A percentile compares a stretch with the other conserved stretches of the same genome.
phyloP scores from a whole-genome alignment of 2,113 vertebrate genomes.

The Pachycephala philippinensis region DNA sequence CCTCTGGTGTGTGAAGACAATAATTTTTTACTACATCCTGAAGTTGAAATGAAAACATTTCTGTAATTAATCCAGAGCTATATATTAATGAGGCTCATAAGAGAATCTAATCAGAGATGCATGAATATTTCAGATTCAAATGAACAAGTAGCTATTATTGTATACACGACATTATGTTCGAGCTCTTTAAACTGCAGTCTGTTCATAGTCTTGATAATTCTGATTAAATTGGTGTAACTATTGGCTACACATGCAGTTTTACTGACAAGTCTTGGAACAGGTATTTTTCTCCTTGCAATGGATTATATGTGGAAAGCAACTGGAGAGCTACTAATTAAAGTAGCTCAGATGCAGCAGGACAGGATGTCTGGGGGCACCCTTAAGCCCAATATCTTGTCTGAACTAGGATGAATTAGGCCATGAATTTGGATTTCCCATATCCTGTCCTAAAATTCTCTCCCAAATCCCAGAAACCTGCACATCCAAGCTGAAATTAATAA shows the following conservation, averaged over 20 bases:
- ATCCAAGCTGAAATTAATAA: background rate
- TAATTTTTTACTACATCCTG: background rate
- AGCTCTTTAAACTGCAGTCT: background rate
- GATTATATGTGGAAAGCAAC: background rate
- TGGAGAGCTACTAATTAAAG: background rate
- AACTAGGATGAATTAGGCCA: background rate
- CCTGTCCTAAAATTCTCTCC: background rate
- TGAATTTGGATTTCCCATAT: background rate
- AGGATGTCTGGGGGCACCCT: background rate
- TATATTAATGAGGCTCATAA: background rate
- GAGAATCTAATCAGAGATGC: background rate
- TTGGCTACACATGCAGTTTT: background rate
- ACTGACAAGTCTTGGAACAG: background rate
- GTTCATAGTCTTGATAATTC: background rate
- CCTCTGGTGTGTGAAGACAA: background rate
- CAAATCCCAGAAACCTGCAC: background rate
- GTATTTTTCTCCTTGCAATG: background rate
- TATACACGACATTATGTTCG: background rate
- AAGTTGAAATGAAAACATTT: background rate
- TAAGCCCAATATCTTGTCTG: background rate
- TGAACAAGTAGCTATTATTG: background rate
- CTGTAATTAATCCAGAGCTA: background rate
- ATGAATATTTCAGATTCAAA: background rate
- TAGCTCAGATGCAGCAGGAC: background rate
- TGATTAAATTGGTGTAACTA: background rate